Base-by-base conservation (phyloP, 1,140 invertebrate species). In the Rhyacophila brunnea region DNA sequence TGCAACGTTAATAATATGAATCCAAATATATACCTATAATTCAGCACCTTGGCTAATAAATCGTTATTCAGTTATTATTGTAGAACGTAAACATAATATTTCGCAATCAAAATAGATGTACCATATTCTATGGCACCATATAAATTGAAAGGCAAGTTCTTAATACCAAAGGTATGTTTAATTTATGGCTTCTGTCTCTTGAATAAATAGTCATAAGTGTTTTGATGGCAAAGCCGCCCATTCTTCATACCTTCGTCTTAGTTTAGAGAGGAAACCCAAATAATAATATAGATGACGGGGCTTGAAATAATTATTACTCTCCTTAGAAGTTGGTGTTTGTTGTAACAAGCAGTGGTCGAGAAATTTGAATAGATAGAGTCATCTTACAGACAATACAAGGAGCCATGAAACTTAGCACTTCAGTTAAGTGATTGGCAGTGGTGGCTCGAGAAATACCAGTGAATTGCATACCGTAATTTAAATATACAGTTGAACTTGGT, bases 361-460 rank as follows among this genome's bases (percentile, higher is more conserved):
- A 54, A 52, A 63, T 63, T 63, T 63, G 61, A 63, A 63, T 63
- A 59, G 61, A 58, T 58, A 42, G 57, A 60, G 58, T 64, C 62
- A 60, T 64, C 62, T 64, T 54, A 35, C 49, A 54, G 34, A 64
- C 62, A 64, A 64, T 61, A 52, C 54, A 18, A 43, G 44, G 28
- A 54, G 55, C 55, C 55, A 49, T 55, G 53, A 65, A 64, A 65
- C 63, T 65, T 65, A 50, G 63, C 63, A 65, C 63, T 65, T 53
- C 44, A 47, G 17, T 52, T 61, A 60, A 65, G 58, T 65, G 63
- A 38, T 54, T 17, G 10, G 6, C 58, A 59, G 32, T 7, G 57
- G 44, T 49, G 34, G 34, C 32, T 9, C 20, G n/a, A n/a, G n/a
- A n/a, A n/a, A n/a, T n/a, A n/a, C n/a, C n/a, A n/a, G n/a, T n/a